Evolutionary conservation across 1,140 invertebrate genomes (phyloP).

Genomic region (Lepeophtheirus salmonis): DNA sequence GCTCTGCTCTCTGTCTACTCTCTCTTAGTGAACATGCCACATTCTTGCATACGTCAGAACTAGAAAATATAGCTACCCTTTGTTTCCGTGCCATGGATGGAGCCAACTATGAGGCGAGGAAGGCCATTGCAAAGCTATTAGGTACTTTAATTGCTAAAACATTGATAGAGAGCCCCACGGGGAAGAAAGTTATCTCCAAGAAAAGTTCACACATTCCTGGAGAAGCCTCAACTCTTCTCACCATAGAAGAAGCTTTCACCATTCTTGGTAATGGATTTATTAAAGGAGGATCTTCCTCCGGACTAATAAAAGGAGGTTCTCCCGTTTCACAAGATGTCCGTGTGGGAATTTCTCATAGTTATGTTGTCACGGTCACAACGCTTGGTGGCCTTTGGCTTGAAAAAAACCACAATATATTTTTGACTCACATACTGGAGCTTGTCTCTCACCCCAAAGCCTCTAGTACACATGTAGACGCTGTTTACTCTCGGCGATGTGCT

Average conservation of each 20-base stretch:
- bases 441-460: slow-evolving; percentile 58
- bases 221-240: slow-evolving; percentile 34
- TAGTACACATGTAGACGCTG: slow-evolving; percentile 85
- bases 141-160: slow-evolving; percentile 68
- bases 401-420: slow-evolving; percentile 60
- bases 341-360: slow-evolving; percentile 41
- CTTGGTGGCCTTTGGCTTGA: slow-evolving; percentile 87
- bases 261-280: slow-evolving; percentile 87
- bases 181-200: neutral
- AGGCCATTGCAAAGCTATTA: slow-evolving; percentile 71
- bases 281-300: slow-evolving; percentile 61
- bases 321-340: slow-evolving; percentile 81
- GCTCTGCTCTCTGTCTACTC: slow-evolving; percentile 64
- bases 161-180: slow-evolving; percentile 31
- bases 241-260: slow-evolving; percentile 73
- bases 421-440: slow-evolving; percentile 58
- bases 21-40: slow-evolving; percentile 72
- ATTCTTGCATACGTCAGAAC: slow-evolving; percentile 68
- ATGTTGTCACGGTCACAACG: slow-evolving; percentile 41
- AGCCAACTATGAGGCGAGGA: slow-evolving; percentile 82
- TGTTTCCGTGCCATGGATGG: slow-evolving; percentile 80
- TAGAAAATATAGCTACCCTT: slow-evolving; percentile 67
- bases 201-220: neutral
- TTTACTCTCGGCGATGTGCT: slow-evolving; percentile 92
- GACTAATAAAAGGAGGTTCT: slow-evolving; percentile 63